Evolutionary conservation across 2,113 vertebrate genomes (phyloP), one percentile per base, ranked within the genome.

Genomic region (Daubentonia madagascariensis): DNA sequence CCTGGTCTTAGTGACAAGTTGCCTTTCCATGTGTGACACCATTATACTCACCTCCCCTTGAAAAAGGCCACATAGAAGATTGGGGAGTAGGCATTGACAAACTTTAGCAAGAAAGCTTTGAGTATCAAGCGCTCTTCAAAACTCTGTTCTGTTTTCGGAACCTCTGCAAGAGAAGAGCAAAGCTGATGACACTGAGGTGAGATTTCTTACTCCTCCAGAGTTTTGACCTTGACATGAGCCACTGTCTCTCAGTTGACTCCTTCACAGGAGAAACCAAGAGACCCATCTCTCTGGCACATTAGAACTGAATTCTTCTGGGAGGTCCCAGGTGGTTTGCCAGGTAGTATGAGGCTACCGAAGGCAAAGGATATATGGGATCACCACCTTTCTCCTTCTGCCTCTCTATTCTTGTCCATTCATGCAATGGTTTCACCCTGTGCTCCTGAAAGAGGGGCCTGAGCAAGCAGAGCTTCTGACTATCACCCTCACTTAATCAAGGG

Each of bases 61-160:
- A 99, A 99, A 99, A 99, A 99, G 96, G 99, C 99, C 98, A 99
- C 99, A 13, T 99, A 99, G 99, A 99, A 99, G 98, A 99, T 99
- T 16, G 99, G 99, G 61, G 99, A 99, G 97, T 99, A 99, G 88
- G 99, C 99, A 94, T 99, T 99, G 98, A 99, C 99, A 98, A 99
- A 99, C 98, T 99, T 99, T 54, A 99, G 98, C 67, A 99, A 99
- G 97, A 99, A 99, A 90, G 99, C 99, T 97, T 99, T 99, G 96
- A 99, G 98, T 97, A 99, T 99, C 97, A 99, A 94, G 72, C 99
- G 99, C 86, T 99, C 99, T 98, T 99, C 99, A 98, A 99, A 99
- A 4, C 99, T 99, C 93, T 99, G 99, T 40, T 99, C 99, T 94
- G 99, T 99, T 98, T 99, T 99, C 0, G 99, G 99, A 96, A 99